phyloP scores from a whole-genome alignment of 2,797 vertebrate species.

The Pogonophryne albipinna region DNA sequence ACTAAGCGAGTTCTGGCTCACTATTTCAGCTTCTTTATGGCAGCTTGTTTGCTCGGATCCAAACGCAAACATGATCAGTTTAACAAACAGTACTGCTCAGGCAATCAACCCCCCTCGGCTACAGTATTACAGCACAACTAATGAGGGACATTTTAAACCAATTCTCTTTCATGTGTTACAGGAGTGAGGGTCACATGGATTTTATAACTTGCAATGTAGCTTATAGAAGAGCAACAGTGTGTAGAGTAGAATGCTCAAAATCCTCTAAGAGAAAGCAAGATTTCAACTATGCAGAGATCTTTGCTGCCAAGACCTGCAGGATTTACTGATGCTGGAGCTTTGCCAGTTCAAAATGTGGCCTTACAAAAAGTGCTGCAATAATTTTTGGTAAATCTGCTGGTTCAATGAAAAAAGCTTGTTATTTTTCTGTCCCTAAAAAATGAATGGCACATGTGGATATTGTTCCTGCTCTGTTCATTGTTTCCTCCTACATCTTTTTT shows the following conservation, averaged over 20 bases:
- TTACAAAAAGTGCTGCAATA: slow-evolving; percentile 39
- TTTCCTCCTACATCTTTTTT: background rate
- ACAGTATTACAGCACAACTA: slow-evolving; percentile 42
- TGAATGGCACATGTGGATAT: slow-evolving; percentile 22
- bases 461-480: slow-evolving; percentile 24
- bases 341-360: slow-evolving; percentile 43
- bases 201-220: slow-evolving; percentile 19
- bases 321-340: slow-evolving; percentile 47
- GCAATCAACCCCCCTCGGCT: slow-evolving; percentile 52
- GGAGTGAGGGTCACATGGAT: slow-evolving; percentile 15
- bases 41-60: slow-evolving; percentile 73
- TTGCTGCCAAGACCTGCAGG: slow-evolving; percentile 40
- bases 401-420: slow-evolving; percentile 40
- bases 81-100: slow-evolving; percentile 70
- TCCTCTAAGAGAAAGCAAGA: slow-evolving; percentile 11
- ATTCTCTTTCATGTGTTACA: slow-evolving; percentile 11
- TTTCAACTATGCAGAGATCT: slow-evolving; percentile 43
- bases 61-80: slow-evolving; percentile 75
- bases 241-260: slow-evolving; percentile 8
- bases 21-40: slow-evolving; percentile 64
- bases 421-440: slow-evolving; percentile 9
- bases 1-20: slow-evolving; percentile 49
- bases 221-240: slow-evolving; percentile 7
- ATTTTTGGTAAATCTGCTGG: slow-evolving; percentile 25
- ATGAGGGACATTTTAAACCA: slow-evolving; percentile 34